Evolutionary conservation across 2,113 vertebrate genomes (phyloP), one percentile per base, ranked within the genome.

Genomic region (Sprattus sprattus): DNA sequence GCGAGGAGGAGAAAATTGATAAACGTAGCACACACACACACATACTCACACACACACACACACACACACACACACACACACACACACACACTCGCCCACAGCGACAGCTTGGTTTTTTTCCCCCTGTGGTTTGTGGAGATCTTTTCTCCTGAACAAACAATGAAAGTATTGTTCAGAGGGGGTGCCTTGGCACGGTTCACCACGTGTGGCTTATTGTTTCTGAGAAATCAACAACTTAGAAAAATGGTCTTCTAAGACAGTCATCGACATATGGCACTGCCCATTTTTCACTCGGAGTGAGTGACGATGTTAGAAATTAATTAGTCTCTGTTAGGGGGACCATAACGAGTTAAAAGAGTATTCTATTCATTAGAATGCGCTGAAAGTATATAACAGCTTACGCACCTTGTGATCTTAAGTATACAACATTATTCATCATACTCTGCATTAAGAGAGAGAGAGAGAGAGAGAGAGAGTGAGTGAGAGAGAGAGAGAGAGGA

Each of bases 161-260:
- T 95, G 92, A 90, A 91, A 92, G 90, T 92, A 93, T 94, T 96
- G 95, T 95, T 95, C 93, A 91, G 92, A 5, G 71, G 67, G 94
- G 93, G 94, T 93, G 93, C 88, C 92, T 93, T 94, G 94, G 94
- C 93, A 93, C 81, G 81, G 89, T 88, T 88, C 45, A 85, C 86
- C 78, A 87, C 88, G 91, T 88, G 90, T 82, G 88, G 89, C 83
- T 92, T 90, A 92, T 93, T 93, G 91, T 93, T 94, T 78, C 92
- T 90, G 91, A 91, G 92, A 91, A 93, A 93, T 92, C 92, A 90
- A 94, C 93, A 94, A 94, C 93, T 95, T 90, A 89, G 92, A 90
- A 95, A 60, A 95, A 95, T 94, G 94, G 92, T 94, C 93, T 93
- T 93, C 87, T 78, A 13, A 16, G 71, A 32, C 11, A 78, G 39